Conservation (phyloP, 53 echinoderm and acorn worm genomes). For the Echinarachnius parma region DNA sequence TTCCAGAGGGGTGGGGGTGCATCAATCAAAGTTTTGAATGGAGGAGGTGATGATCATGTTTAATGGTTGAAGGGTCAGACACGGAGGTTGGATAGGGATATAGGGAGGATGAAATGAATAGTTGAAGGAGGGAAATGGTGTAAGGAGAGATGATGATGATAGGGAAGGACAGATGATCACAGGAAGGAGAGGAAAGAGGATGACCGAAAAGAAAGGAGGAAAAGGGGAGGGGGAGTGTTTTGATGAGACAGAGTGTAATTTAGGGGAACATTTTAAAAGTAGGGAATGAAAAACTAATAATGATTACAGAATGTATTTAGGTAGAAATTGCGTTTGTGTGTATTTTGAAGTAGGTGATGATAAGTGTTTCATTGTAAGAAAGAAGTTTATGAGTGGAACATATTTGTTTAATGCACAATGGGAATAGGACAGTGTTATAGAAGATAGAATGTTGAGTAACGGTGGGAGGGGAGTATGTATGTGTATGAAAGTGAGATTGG, state of each 20-base stretch:
- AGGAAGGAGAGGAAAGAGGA: neutral
- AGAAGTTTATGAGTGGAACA: too few relatives aligned
- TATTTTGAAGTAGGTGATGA: neutral
- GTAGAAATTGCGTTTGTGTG: neutral
- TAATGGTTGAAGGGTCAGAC: neutral
- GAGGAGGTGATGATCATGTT: too few relatives aligned
- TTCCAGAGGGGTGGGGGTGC: neutral
- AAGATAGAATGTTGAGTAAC: too few relatives aligned
- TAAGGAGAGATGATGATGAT: conserved; percentile 8
- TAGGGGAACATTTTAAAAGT: neutral
- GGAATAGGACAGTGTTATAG: too few relatives aligned
- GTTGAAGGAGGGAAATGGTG: neutral
- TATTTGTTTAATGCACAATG: too few relatives aligned
- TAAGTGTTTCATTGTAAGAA: too few relatives aligned
- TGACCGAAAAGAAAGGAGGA: conserved; percentile 1
- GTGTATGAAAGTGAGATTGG: too few relatives aligned
- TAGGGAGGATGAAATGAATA: neutral
- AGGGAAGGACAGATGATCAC: neutral
- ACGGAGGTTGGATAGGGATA: too few relatives aligned
- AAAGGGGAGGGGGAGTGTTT: neutral
- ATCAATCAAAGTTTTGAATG: too few relatives aligned
- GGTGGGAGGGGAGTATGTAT: too few relatives aligned
- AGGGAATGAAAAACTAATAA: neutral
- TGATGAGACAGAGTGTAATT: neutral
- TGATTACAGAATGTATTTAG: neutral